A percentile compares a stretch with the other conserved stretches of the same genome.
These are phyloP conservation scores for Wiebesia pumilae DNA, from an alignment of 1,140 invertebrate genomes.

Conservation along the genomic window DNA sequence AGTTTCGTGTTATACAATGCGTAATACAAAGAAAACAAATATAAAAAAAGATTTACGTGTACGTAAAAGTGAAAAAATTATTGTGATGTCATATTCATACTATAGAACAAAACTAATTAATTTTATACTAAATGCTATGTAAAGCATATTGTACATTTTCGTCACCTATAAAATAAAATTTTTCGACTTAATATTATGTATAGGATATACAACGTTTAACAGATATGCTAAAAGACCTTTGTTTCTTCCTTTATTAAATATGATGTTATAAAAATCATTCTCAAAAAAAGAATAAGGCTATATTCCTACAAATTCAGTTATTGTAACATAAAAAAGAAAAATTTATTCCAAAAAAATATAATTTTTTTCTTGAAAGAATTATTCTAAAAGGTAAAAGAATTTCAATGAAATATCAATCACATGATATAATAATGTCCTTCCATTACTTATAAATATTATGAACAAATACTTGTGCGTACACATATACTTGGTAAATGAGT, in stretches of 20 bases:
- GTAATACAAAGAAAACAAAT: constrained; percentile 1
- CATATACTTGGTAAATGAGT: neutral
- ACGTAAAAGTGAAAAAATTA: constrained; percentile 1
- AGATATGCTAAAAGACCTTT: neutral
- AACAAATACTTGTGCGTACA: neutral
- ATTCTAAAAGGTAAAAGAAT: neutral
- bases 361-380: neutral
- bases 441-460: neutral
- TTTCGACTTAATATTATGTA: neutral
- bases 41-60: constrained; percentile 15
- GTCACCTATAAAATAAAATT: neutral
- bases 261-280: neutral
- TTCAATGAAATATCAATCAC: neutral
- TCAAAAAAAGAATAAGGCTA: neutral
- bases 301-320: neutral
- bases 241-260: neutral
- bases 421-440: neutral
- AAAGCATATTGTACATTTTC: constrained; percentile 38
- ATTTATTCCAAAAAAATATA: neutral
- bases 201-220: neutral
- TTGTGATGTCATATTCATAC: constrained; percentile 29
- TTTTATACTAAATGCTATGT: constrained; percentile 31
- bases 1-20: constrained; percentile 23
- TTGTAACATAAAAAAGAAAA: neutral
- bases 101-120: no score